Evolutionary conservation across 2,888 invertebrate genomes (phyloP), one percentile per base, ranked within the genome.

Genomic region (Arge pagana): DNA sequence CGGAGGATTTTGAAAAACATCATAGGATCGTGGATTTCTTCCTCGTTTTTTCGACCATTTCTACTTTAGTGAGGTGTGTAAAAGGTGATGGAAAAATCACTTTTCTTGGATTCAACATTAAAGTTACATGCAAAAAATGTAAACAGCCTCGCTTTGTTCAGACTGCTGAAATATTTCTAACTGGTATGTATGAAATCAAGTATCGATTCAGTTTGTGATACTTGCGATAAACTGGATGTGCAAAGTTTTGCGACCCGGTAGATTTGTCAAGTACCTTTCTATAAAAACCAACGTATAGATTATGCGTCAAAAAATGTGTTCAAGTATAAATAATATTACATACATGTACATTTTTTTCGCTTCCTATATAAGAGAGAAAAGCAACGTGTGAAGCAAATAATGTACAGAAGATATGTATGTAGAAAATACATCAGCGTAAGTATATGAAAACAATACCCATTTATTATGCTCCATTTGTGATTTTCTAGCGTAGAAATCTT

Each of bases 201-300:
- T 42, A 54, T 53, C 53, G 60, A 48, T 61, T 63, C 51, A 51
- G 50, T 60, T 64, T 58, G 28, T 52, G 57, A 56, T 57, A 55
- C 35, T 50, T 58, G 24, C 50, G 57, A 24, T 56, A 56, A 56
- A 48, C 53, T 28, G 56, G 56, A 41, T 58, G 52, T 53, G 43
- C 56, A 30, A 59, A 55, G 41, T 59, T 57, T 50, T 59, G 53
- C 45, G 55, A 55, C 2, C 48, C 54, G 26, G 50, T 55, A 48
- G 52, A 55, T 53, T 55, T 52, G 28, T 37, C 52, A 13, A 50
- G 48, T 48, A 18, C 39, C 24, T 55, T 55, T 35, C 28, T 54
- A 40, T 23, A 52, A 28, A 55, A 48, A 53, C 11, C 53, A 48
- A 39, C 19, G 37, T 57, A 53, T 45, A 37, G 48, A 36, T 41